These are phyloP conservation scores for Coccyzus lansbergi DNA, from an alignment of 2,797 vertebrate species.

Conservation along the genomic window DNA sequence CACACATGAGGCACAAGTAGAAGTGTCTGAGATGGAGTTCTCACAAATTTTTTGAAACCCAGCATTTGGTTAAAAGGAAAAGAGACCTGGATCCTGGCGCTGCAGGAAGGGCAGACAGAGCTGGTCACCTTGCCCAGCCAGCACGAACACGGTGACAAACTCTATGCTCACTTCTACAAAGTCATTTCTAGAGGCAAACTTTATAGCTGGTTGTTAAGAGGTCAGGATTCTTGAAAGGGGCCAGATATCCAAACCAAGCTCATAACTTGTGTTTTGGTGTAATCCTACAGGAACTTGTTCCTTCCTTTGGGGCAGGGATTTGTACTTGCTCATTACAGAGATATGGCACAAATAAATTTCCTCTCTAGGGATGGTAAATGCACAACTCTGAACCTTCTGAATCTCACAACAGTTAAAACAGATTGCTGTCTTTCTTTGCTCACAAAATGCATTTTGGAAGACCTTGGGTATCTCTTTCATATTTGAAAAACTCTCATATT, in stretches of 20 bases:
- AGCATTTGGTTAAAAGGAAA: background rate
- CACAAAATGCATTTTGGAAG: constrained; percentile 16
- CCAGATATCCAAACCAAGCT: background rate
- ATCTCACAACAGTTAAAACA: background rate
- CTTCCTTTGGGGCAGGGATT: background rate
- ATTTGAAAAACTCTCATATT: background rate
- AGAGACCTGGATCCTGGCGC: background rate
- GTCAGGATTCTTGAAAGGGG: background rate
- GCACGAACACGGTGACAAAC: fast-evolving
- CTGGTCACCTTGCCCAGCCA: background rate
- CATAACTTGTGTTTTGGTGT: background rate
- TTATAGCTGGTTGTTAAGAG: background rate
- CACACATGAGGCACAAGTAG: background rate
- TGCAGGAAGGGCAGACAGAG: background rate
- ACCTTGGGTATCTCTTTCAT: background rate
- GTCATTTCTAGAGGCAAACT: background rate
- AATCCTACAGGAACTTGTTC: background rate
- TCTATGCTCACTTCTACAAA: background rate
- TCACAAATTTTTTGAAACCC: fast-evolving
- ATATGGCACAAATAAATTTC: background rate
- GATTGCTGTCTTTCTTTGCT: background rate
- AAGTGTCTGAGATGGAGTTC: background rate
- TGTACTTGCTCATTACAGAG: background rate
- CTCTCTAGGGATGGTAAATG: background rate
- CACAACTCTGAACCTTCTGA: background rate